phyloP scores from a whole-genome alignment of 2,113 vertebrate genomes.

The Synodontis membranacea region DNA sequence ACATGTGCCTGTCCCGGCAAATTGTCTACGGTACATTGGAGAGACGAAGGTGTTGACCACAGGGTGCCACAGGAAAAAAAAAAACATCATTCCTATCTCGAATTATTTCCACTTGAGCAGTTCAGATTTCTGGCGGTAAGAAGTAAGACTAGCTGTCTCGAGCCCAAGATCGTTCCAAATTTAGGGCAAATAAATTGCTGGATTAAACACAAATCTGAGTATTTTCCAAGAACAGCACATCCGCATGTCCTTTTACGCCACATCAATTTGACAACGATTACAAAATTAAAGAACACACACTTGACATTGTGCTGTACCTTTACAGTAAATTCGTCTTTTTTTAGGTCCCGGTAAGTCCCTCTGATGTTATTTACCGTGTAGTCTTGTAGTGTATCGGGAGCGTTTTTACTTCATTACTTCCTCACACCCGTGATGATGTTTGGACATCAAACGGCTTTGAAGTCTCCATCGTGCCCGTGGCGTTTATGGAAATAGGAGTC shows the following conservation, averaged over 20 bases:
- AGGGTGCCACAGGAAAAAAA: neutral
- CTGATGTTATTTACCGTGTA: neutral
- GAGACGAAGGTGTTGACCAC: neutral
- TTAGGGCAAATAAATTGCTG: neutral
- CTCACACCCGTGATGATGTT: conserved; percentile 49
- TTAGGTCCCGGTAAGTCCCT: neutral
- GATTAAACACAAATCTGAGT: neutral
- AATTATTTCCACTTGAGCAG: neutral
- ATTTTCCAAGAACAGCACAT: neutral
- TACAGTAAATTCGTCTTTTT: neutral
- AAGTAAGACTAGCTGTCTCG: neutral
- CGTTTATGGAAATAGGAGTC: conserved; percentile 70
- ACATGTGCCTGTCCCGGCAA: neutral
- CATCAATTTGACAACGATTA: too few species aligned
- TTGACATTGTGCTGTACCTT: neutral
- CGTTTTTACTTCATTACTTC: conserved; percentile 5
- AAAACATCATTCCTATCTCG: neutral
- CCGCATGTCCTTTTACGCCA: neutral
- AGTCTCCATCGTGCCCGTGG: conserved; percentile 54
- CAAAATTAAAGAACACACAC: neutral
- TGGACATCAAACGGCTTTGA: conserved; percentile 61
- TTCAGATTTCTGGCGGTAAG: neutral
- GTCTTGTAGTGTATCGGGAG: neutral
- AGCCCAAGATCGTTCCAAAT: too few species aligned
- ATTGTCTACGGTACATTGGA: neutral